Evolutionary conservation across 64 coral and sea anemone genomes (phyloP), one percentile per base, ranked within the genome.

Genomic region (Stichodactyla mertensii): DNA sequence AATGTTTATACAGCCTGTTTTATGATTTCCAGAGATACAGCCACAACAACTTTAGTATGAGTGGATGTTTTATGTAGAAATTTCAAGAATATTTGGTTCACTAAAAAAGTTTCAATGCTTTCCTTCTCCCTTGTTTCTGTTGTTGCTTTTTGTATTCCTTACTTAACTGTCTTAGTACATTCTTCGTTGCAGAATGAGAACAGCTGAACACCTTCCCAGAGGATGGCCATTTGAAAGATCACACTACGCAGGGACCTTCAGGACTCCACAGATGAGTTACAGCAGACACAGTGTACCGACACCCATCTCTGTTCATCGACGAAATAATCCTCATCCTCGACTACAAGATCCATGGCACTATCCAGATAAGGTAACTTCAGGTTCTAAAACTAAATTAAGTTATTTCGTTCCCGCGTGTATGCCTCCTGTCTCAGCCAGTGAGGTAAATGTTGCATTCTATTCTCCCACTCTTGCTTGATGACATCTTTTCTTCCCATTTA

Each of bases 151-250:
- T 45, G n/a, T 45, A 45, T 45, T 45, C 36, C 36, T 45, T 45
- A 2, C 36, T 45, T 45, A 45, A 2, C 1, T 45, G 36, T 45
- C 36, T 45, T 45, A 45, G 36, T 45, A 0, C 60, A 53, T 28
- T 77, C 22, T 62, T 51, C 54, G 16, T 85, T 85, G 10, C 11
- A 92, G 90, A 54, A 92, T 92, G 90, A 64, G 78, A 13, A 88
- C 91, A 20, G 86, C 91, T 2, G 91, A 92, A 19, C 91, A 92
- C 58, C 80, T 92, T 6, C 91, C 86, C 1, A 77, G 77, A 10
- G 91, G 91, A 19, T 92, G 91, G 91, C 91, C 91, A 27, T 92
- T 92, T 56, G 91, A 92, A 36, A 71, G 79, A 18, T 87, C 83
- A 16, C 86, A 88, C 82, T 92, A 92, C 82, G 62, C 57, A 58